Percentiles rank a stretch among this genome's conserved stretches.
These are phyloP conservation scores for Pitta sordida DNA, from an alignment of 2,113 vertebrate genomes.

Conservation along the genomic window DNA sequence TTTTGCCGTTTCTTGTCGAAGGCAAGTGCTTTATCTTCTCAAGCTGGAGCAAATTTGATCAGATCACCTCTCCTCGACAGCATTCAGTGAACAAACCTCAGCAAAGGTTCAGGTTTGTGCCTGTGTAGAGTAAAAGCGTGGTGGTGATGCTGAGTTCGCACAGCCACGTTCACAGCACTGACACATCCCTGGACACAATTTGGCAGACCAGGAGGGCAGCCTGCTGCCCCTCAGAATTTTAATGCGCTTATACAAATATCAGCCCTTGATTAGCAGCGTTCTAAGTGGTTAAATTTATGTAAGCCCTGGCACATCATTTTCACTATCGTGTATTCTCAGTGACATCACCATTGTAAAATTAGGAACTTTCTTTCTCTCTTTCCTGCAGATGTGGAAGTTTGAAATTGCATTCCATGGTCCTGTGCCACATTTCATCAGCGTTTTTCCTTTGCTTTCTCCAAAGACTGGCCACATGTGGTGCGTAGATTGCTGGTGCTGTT, in stretches of 20 bases:
- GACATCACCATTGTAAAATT: constrained; percentile 95
- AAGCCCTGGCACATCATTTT: constrained; percentile 75
- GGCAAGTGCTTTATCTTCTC: not conserved
- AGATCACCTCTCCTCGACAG: not conserved
- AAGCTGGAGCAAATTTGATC: not conserved
- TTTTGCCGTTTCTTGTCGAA: not conserved
- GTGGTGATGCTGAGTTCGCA: not conserved
- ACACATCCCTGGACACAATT: too few relatives aligned
- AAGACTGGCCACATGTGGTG: constrained; percentile 82
- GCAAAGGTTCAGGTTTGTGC: not conserved
- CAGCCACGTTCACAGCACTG: not conserved
- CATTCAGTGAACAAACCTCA: not conserved
- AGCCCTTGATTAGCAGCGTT: not conserved
- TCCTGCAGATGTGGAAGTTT: constrained; percentile 93
- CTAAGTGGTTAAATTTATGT: constrained; percentile 66
- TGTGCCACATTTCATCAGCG: constrained; percentile 93
- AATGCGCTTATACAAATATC: not conserved
- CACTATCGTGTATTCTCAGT: constrained; percentile 84
- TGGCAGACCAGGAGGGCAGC: not conserved
- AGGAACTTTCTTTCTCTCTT: constrained; percentile 86
- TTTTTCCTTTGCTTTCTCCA: constrained; percentile 85
- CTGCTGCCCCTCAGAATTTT: not conserved
- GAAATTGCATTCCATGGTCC: constrained; percentile 90
- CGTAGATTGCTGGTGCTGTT: constrained; percentile 77
- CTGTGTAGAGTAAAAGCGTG: not conserved